phyloP scores from a whole-genome alignment of 1,140 invertebrate genomes.

The Heliconius hewitsoni region DNA sequence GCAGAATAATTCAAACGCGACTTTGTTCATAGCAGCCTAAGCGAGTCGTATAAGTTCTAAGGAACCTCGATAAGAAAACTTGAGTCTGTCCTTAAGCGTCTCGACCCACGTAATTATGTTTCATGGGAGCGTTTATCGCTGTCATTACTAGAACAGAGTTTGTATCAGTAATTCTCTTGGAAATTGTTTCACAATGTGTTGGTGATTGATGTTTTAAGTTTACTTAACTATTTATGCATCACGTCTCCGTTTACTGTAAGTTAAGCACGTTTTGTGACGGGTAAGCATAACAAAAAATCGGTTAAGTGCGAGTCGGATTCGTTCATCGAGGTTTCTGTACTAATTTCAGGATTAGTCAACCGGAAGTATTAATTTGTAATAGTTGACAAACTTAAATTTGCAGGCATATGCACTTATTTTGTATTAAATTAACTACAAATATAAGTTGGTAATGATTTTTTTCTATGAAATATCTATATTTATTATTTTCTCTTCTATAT shows the following conservation, averaged over 20 bases:
- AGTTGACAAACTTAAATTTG: no score
- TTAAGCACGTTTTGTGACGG: background rate
- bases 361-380: no score
- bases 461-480: no score
- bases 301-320: no score
- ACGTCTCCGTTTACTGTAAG: background rate
- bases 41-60: slow-evolving; percentile 68
- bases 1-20: slow-evolving; percentile 13
- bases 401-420: no score
- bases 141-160: slow-evolving; percentile 57
- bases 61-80: slow-evolving; percentile 33
- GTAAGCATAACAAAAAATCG: background rate
- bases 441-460: no score
- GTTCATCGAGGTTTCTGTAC: no score
- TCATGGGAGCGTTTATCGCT: slow-evolving; percentile 65
- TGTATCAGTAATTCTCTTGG: slow-evolving; percentile 21
- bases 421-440: no score
- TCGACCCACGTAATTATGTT: slow-evolving; percentile 61
- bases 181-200: slow-evolving; percentile 23
- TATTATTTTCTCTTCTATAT: no score
- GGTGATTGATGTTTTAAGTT: background rate
- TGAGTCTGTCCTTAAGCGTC: slow-evolving; percentile 49
- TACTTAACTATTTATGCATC: background rate
- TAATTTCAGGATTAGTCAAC: no score
- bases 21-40: slow-evolving; percentile 40